phyloP scores from a whole-genome alignment of 2,888 invertebrate genomes.

The Iselma pallidipennis region DNA sequence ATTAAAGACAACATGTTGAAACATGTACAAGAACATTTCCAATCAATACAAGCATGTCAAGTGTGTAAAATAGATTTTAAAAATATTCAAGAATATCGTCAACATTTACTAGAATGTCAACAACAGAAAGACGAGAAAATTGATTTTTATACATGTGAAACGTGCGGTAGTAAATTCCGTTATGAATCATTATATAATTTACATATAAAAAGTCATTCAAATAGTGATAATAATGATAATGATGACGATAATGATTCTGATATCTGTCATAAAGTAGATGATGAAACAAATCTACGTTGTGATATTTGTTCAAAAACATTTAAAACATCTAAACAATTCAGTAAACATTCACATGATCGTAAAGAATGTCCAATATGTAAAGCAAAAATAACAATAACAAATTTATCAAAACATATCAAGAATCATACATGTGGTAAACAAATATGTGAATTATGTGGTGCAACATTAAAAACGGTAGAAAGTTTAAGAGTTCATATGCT shows the following conservation, averaged over 20 bases:
- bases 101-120: neutral
- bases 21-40: constrained; percentile 8
- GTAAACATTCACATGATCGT: constrained; percentile 36
- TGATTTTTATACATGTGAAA: too few species aligned
- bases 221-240: neutral
- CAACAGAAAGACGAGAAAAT: neutral
- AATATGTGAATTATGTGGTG: too few species aligned
- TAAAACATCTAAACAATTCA: constrained; percentile 25
- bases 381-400: too few species aligned
- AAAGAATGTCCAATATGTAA: constrained; percentile 42
- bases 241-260: neutral
- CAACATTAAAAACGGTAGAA: constrained; percentile 1
- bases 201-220: too few species aligned
- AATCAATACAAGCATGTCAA: too few species aligned
- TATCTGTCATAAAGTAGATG: constrained; percentile 6
- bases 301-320: neutral
- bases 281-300: too few species aligned
- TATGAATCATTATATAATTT: too few species aligned
- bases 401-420: too few species aligned
- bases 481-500: constrained; percentile 3
- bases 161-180: too few species aligned
- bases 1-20: neutral
- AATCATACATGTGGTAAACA: too few species aligned
- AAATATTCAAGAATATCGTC: constrained; percentile 1
- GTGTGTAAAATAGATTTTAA: constrained; percentile 2